phyloP scores from a whole-genome alignment of 2,797 vertebrate species.

The Lacerta agilis region DNA sequence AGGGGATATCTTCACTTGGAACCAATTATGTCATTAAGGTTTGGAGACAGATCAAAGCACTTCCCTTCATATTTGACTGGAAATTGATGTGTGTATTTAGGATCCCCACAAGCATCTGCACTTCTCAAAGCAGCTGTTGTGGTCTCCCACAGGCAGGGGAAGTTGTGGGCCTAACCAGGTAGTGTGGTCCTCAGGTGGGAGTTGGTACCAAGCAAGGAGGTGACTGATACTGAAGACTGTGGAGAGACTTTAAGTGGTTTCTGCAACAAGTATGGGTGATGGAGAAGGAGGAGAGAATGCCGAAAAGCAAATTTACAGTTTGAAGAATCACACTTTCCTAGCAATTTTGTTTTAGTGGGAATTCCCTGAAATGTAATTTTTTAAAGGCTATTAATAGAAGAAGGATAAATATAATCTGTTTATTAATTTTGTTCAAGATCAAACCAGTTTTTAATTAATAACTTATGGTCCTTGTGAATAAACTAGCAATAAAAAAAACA shows the following conservation, averaged over 20 bases:
- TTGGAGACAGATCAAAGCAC: conserved; percentile 38
- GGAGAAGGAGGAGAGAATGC: neutral
- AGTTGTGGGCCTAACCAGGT: neutral
- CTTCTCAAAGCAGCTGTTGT: conserved; percentile 21
- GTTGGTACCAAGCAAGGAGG: neutral
- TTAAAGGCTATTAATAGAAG: neutral
- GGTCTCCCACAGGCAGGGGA: neutral
- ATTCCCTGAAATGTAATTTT: neutral
- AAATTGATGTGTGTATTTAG: conserved; percentile 32
- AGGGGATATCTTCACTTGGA: conserved; percentile 36
- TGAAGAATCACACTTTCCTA: neutral
- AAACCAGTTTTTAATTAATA: neutral
- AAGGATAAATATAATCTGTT: too few species aligned
- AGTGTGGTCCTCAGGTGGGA: neutral
- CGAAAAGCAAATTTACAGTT: neutral
- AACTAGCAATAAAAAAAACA: neutral
- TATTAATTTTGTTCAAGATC: neutral
- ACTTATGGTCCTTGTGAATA: neutral
- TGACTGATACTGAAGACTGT: neutral
- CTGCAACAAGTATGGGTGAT: neutral
- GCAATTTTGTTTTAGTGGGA: neutral
- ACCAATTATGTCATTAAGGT: conserved; percentile 39
- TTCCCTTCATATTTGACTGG: conserved; percentile 14
- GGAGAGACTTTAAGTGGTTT: neutral
- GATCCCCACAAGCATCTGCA: conserved; percentile 21